These are phyloP conservation scores for Syngnathus scovelli DNA, from an alignment of 2,113 vertebrate species.

Conservation along the genomic window DNA sequence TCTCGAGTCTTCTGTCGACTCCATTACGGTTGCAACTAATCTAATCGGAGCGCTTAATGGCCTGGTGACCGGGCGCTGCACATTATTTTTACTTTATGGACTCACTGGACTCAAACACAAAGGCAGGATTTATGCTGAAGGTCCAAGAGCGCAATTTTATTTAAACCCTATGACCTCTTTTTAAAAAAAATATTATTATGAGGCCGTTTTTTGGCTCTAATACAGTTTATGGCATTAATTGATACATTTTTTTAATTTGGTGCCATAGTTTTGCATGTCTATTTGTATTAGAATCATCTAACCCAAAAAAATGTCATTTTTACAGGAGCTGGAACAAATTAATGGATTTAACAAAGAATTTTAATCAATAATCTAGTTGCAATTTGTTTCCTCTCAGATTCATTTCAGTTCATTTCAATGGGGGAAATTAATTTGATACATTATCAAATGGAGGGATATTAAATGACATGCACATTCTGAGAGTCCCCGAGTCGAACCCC, in stretches of 20 bases:
- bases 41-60: conserved; percentile 43
- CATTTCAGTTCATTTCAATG: too few relatives aligned
- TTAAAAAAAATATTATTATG: not conserved
- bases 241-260: not conserved
- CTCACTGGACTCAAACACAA: conserved; percentile 13
- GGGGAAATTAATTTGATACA: too few relatives aligned
- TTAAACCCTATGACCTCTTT: not conserved
- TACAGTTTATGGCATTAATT: not conserved
- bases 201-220: not conserved
- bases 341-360: too few relatives aligned
- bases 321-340: too few relatives aligned
- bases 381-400: too few relatives aligned
- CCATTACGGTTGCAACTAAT: conserved; percentile 43
- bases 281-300: too few relatives aligned
- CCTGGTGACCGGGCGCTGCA: conserved; percentile 35
- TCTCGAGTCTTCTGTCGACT: conserved; percentile 9
- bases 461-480: not conserved
- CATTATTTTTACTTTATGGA: conserved; percentile 36
- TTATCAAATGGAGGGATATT: too few relatives aligned
- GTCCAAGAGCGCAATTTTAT: not conserved
- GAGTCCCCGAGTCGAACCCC: not conserved
- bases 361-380: too few relatives aligned
- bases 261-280: too few relatives aligned
- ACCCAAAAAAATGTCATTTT: too few relatives aligned
- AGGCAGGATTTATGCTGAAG: not conserved